phyloP scores from a whole-genome alignment of 2,797 vertebrate genomes.

The Syncerus caffer region DNA sequence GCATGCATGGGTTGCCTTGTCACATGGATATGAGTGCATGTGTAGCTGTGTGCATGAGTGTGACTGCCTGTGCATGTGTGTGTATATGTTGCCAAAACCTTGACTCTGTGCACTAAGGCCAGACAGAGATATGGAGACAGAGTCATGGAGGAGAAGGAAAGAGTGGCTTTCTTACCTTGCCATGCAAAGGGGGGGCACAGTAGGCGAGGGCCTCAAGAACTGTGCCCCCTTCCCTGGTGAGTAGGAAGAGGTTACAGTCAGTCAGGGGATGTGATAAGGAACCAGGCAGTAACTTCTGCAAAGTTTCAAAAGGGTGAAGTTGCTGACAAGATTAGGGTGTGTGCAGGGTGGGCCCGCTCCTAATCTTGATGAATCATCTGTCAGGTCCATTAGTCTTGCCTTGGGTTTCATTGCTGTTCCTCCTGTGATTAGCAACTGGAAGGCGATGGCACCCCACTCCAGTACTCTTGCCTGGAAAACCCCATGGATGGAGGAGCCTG shows the following conservation, averaged over 20 bases:
- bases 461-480: too few relatives aligned
- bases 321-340: background rate
- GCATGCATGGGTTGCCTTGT: accelerated
- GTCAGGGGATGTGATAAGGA: background rate
- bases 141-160: background rate
- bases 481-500: too few relatives aligned
- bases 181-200: background rate
- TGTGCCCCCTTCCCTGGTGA: background rate
- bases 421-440: background rate
- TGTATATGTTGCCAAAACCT: background rate
- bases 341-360: background rate
- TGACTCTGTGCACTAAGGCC: background rate
- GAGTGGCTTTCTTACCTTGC: background rate
- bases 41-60: background rate
- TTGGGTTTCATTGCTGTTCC: background rate
- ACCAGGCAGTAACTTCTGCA: background rate
- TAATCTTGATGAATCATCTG: background rate
- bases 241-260: background rate
- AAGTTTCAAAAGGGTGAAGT: background rate
- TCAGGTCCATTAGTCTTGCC: background rate
- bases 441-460: too few relatives aligned
- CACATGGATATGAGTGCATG: background rate
- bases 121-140: background rate
- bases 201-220: background rate
- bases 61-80: background rate